These are phyloP conservation scores for Drosophila subsilvestris DNA, from an alignment of 2,888 invertebrate species.

Conservation along the genomic window DNA sequence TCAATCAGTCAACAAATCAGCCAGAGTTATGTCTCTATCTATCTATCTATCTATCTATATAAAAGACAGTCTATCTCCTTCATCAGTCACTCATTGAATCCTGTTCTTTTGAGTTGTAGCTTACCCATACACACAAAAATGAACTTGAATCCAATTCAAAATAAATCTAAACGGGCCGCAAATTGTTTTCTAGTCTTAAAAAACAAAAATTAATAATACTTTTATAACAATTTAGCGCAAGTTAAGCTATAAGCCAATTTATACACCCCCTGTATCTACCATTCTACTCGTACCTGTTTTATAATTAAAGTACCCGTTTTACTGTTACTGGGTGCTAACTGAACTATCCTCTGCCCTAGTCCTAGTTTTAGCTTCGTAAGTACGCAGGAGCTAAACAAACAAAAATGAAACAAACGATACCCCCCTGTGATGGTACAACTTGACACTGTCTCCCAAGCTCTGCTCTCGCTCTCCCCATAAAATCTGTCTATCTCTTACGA, in stretches of 20 bases:
- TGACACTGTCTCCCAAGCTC: constrained; percentile 16
- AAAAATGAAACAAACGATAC: constrained; percentile 30
- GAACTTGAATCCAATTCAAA: constrained; percentile 15
- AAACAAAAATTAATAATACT: constrained; percentile 29
- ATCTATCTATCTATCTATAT: constrained; percentile 27
- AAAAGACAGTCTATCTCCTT: constrained; percentile 2
- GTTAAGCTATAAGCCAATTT: constrained; percentile 63
- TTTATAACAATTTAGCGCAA: constrained; percentile 59
- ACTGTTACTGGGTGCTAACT: constrained; percentile 63
- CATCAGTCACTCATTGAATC: constrained; percentile 41
- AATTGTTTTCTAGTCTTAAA: constrained; percentile 57
- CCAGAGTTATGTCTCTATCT: constrained; percentile 6
- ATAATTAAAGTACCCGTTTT: constrained; percentile 33
- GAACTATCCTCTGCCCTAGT: constrained; percentile 47
- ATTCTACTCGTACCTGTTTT: constrained; percentile 29
- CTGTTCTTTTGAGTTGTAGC: constrained; percentile 60
- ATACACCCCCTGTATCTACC: constrained; percentile 34
- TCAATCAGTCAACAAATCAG: constrained; percentile 29
- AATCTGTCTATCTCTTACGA: constrained; percentile 39
- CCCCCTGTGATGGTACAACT: constrained; percentile 22
- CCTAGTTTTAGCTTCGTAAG: constrained; percentile 71
- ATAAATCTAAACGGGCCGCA: constrained; percentile 11
- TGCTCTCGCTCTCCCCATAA: constrained; percentile 10
- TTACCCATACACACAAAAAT: constrained; percentile 24
- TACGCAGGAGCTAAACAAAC: constrained; percentile 62